A percentile compares a stretch with the other conserved stretches of the same genome.
Evolutionary conservation across 2,113 vertebrate species (phyloP).

Genomic region (Oryzias woworae): DNA sequence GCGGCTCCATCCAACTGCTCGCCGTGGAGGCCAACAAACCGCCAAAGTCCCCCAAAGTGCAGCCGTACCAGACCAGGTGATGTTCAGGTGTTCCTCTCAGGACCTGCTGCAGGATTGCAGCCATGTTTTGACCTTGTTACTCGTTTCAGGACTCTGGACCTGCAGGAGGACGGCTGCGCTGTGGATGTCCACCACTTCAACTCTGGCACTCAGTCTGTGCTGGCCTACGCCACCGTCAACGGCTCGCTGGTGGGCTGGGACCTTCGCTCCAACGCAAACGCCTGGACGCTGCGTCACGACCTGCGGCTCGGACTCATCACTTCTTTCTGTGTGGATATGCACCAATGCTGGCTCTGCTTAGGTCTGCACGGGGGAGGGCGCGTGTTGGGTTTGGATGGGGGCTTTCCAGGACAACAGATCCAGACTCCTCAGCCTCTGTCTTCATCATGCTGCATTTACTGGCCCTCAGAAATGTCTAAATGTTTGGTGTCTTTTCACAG

Average conservation of each 20-base stretch:
- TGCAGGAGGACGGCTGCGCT: slow-evolving; percentile 91
- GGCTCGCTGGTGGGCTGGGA: slow-evolving; percentile 97
- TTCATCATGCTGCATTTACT: too few species aligned
- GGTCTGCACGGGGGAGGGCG: slow-evolving; percentile 68
- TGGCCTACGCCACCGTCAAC: slow-evolving; percentile 94
- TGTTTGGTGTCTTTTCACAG: too few species aligned
- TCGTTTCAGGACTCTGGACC: slow-evolving; percentile 85
- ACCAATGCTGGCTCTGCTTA: slow-evolving; percentile 97
- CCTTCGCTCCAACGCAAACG: slow-evolving; percentile 86
- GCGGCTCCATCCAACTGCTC: slow-evolving; percentile 92
- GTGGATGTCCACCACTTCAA: slow-evolving; percentile 98
- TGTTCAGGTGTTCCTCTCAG: not conserved
- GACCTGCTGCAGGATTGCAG: too few species aligned
- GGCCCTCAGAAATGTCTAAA: too few species aligned
- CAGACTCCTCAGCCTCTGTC: too few species aligned
- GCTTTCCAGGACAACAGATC: too few species aligned
- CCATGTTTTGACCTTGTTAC: not conserved
- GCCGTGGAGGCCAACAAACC: slow-evolving; percentile 92
- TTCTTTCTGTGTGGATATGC: slow-evolving; percentile 95
- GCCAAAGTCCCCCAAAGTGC: slow-evolving; percentile 95
- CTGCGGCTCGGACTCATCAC: slow-evolving; percentile 94
- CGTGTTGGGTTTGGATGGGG: too few species aligned
- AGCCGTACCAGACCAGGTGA: slow-evolving; percentile 93
- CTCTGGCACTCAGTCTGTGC: slow-evolving; percentile 89
- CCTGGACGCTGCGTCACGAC: slow-evolving; percentile 93